Evolutionary conservation across 2,113 vertebrate species (phyloP), one percentile per base, ranked within the genome.

Genomic region (Aplodontia rufa): DNA sequence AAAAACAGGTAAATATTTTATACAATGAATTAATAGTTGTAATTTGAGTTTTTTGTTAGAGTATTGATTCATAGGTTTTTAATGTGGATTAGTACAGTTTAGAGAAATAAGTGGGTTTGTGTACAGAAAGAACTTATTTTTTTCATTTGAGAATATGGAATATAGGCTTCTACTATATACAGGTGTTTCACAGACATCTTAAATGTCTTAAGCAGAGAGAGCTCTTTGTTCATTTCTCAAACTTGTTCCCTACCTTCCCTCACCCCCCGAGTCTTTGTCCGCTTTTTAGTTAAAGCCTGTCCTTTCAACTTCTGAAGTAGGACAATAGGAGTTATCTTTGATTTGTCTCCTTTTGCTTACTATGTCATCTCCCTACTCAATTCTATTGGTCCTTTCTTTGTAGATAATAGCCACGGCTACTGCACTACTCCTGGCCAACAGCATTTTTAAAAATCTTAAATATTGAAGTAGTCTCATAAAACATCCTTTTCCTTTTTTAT

Each of bases 401-500:
- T 78, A 72, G 71, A 42, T 68, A 40, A 51, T 24, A 87, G 76
- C 49, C 37, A 78, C 47, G 69, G 49, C 66, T 74, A 47, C 51
- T 83, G 8, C 16, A 82, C 30, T 74, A 62, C 71, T 74, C 37
- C 40, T 84, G 40, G 80, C 74, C n/a, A 79, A n/a, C n/a, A 81
- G 3, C 49, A 37, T 66, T n/a, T 90, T 94, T 68, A 16, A 19
- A 83, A 81, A 49, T 47, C 35, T 82, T 3, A 35, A 90, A n/a
- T 91, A 91, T 93, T 90, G 17, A 20, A 49, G 32, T 81, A 90
- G 45, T 78, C 13, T 95, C 22, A 82, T 68, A 84, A 91, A 85
- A 11, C 72, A 13, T 88, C 40, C 60, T 87, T 91, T 47, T 76
- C 11, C 55, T 51, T 84, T 91, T 72, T 9, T 90, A 14, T 24